phyloP scores from a whole-genome alignment of 2,888 invertebrate genomes.

The Nebria brevicollis region DNA sequence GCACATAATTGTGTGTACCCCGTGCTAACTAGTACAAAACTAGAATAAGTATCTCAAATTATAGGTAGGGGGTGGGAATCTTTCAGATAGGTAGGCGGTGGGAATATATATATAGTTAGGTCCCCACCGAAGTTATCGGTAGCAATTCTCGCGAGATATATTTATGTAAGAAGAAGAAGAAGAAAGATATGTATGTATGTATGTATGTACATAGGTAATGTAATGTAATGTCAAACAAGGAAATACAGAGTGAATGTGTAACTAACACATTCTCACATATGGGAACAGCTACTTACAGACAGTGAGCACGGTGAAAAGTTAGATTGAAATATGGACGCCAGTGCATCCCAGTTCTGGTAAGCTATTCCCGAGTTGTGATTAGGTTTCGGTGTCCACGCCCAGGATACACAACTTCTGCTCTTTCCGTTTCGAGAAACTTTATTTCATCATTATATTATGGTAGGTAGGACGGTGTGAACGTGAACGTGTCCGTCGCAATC shows the following conservation, averaged over 20 bases:
- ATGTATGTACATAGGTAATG: not conserved
- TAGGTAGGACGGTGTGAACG: constrained; percentile 14
- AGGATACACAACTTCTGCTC: constrained; percentile 23
- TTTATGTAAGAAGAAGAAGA: too few species aligned
- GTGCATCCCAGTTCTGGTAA: constrained; percentile 17
- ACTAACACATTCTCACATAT: constrained; percentile 27
- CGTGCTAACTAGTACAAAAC: too few species aligned
- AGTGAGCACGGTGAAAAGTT: constrained; percentile 29
- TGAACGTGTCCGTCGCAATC: constrained; percentile 34
- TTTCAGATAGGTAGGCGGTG: too few species aligned
- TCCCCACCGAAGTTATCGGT: too few species aligned
- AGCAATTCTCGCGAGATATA: too few species aligned
- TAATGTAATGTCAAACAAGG: not conserved
- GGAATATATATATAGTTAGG: too few species aligned
- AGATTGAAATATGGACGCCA: constrained; percentile 43
- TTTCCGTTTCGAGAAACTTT: constrained; percentile 48
- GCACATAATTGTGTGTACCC: too few species aligned
- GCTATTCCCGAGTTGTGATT: constrained; percentile 37
- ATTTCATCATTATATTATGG: constrained; percentile 52
- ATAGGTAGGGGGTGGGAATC: too few species aligned
- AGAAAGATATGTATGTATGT: too few species aligned
- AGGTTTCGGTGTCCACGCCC: constrained; percentile 40
- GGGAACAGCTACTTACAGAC: constrained; percentile 21
- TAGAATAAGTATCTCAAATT: too few species aligned
- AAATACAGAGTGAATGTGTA: constrained; percentile 6